Conservation (phyloP, 2,113 vertebrate genomes). For the Ursus arctos region DNA sequence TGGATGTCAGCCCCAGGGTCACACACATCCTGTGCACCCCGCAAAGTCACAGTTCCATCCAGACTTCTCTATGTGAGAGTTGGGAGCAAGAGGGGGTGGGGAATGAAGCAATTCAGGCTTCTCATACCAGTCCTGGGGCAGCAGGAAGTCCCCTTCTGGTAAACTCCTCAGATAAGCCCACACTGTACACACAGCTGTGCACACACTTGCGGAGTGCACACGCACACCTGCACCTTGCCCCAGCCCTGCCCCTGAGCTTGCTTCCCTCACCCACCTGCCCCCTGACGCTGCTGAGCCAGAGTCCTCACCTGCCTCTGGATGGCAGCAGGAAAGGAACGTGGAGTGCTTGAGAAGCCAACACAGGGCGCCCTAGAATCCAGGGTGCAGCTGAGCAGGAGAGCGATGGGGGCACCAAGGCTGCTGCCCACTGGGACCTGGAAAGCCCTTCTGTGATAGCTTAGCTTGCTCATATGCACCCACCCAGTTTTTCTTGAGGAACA, state of each 20-base stretch:
- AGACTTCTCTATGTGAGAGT: not conserved
- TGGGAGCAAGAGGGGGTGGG: rapidly evolving
- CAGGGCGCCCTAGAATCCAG: rapidly evolving
- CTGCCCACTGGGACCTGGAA: not conserved
- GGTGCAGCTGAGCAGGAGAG: rapidly evolving
- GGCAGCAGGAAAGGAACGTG: not conserved
- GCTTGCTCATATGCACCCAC: not conserved
- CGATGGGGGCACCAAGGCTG: rapidly evolving
- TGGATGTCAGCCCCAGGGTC: too few species aligned
- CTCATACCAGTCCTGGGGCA: not conserved
- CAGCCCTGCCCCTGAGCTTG: not conserved
- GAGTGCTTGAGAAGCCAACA: not conserved
- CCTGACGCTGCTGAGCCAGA: not conserved
- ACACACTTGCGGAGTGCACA: not conserved
- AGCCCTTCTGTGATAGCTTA: not conserved
- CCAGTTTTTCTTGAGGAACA: not conserved
- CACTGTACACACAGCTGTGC: not conserved
- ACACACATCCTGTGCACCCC: not conserved
- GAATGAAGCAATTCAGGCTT: not conserved
- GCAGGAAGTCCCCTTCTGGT: not conserved
- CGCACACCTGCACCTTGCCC: rapidly evolving
- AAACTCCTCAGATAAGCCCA: not conserved
- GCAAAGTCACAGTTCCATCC: not conserved
- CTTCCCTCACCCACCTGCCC: not conserved
- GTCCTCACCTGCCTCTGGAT: not conserved